Conservation (phyloP, 2,113 vertebrate species). For the Halcyon malimbica region DNA sequence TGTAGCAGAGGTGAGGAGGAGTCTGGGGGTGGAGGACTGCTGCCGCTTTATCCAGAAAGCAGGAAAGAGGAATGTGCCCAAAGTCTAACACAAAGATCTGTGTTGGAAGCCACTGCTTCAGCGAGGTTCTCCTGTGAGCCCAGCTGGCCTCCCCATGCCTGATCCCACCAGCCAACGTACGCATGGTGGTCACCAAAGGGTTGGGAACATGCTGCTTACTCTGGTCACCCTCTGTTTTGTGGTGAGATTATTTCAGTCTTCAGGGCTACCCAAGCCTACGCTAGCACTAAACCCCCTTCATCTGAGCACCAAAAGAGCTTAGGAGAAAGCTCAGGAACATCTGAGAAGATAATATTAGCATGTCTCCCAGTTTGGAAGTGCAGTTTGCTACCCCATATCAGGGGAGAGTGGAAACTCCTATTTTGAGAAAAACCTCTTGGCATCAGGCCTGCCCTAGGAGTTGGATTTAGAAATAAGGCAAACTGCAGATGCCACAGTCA, state of each 20-base stretch:
- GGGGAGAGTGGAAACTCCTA: conserved; percentile 2
- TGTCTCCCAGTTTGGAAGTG: background rate
- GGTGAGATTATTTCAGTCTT: background rate
- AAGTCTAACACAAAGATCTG: background rate
- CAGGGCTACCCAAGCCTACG: background rate
- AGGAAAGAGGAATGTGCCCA: background rate
- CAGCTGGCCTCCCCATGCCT: background rate
- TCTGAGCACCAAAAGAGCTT: background rate
- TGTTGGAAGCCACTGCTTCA: background rate
- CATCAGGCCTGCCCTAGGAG: background rate
- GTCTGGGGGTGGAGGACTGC: background rate
- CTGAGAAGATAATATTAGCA: background rate
- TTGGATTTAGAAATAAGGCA: background rate
- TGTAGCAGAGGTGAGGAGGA: background rate
- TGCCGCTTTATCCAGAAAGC: background rate
- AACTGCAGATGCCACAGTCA: background rate
- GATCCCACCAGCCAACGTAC: rapidly evolving
- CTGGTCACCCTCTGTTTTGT: background rate
- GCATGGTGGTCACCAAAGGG: background rate
- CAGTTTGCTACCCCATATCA: background rate
- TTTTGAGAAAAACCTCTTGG: conserved; percentile 3
- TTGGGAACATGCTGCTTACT: background rate
- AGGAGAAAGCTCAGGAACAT: background rate
- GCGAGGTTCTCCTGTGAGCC: background rate
- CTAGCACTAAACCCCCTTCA: background rate